These are phyloP conservation scores for Blastobasis lacticolella DNA, from an alignment of 2,888 invertebrate genomes.

Conservation along the genomic window DNA sequence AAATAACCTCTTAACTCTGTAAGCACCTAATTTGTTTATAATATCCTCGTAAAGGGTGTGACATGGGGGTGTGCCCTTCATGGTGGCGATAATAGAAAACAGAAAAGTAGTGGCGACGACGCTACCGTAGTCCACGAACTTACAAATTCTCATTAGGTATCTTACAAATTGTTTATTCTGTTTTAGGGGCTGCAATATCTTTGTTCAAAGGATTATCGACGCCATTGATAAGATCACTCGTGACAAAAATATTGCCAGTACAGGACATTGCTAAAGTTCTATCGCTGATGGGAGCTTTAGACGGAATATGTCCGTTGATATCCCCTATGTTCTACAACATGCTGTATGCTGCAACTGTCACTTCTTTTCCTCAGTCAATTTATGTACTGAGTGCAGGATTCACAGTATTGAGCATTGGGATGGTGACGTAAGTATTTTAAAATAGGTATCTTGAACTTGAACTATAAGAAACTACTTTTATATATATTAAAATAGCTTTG, in stretches of 20 bases:
- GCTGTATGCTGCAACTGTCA: slow-evolving; percentile 71
- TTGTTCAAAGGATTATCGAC: slow-evolving; percentile 54
- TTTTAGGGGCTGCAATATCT: too few species aligned
- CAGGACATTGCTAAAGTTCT: slow-evolving; percentile 77
- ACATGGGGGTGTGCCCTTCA: too few species aligned
- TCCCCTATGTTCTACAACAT: slow-evolving; percentile 75
- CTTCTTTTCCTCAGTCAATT: slow-evolving; percentile 42
- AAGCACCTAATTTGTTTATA: too few species aligned
- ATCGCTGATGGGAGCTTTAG: slow-evolving; percentile 74
- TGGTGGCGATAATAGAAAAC: too few species aligned
- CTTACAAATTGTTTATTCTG: too few species aligned
- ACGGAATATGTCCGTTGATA: slow-evolving; percentile 69
- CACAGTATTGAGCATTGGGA: neutral
- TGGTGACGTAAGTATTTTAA: neutral
- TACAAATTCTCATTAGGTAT: too few species aligned
- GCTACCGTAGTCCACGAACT: too few species aligned
- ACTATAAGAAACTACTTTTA: neutral
- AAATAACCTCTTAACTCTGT: too few species aligned
- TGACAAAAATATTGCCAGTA: slow-evolving; percentile 66
- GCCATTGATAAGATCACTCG: slow-evolving; percentile 66
- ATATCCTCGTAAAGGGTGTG: too few species aligned
- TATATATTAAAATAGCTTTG: neutral
- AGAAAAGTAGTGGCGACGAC: too few species aligned
- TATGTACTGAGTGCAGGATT: too few species aligned
- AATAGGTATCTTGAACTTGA: neutral